Evolutionary conservation across 1,140 invertebrate genomes (phyloP).

Genomic region (Penaeus indicus): DNA sequence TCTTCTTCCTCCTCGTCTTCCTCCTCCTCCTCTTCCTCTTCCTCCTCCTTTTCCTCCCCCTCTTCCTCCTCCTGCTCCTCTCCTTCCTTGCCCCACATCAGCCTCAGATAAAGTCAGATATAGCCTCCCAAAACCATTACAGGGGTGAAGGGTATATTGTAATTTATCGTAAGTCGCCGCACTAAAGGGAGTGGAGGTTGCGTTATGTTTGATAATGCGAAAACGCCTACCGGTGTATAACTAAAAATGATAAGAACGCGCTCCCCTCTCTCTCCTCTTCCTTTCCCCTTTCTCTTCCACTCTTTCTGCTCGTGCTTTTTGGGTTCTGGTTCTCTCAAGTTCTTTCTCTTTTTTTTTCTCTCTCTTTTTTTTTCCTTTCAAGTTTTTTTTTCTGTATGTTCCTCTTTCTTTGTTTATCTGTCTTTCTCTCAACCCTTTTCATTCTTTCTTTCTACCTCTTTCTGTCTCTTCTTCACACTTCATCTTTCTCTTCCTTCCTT

Average conservation of each 20-base stretch:
- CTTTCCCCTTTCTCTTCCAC: too few relatives aligned
- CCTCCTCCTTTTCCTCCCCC: background rate
- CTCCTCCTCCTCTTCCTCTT: background rate
- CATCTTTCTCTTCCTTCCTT: too few relatives aligned
- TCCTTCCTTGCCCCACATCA: constrained; percentile 4
- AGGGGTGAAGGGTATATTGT: constrained; percentile 52
- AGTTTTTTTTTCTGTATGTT: too few relatives aligned
- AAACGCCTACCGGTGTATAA: constrained; percentile 53
- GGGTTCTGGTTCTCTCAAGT: too few relatives aligned
- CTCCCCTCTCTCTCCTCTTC: too few relatives aligned
- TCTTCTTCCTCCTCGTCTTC: background rate
- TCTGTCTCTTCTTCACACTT: too few relatives aligned
- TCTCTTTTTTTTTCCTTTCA: too few relatives aligned
- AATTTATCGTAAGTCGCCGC: constrained; percentile 47
- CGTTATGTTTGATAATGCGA: constrained; percentile 62
- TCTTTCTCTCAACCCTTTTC: too few relatives aligned
- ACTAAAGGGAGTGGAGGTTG: constrained; percentile 44
- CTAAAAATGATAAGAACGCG: constrained; percentile 58
- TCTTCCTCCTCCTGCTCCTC: background rate
- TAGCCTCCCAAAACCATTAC: constrained; percentile 57
- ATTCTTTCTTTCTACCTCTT: too few relatives aligned
- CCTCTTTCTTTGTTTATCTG: too few relatives aligned
- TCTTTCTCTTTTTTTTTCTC: too few relatives aligned
- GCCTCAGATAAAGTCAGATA: constrained; percentile 56
- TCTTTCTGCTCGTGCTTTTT: too few relatives aligned